Conservation (phyloP, 1,140 invertebrate species). For the Drosophila paulistorum region DNA sequence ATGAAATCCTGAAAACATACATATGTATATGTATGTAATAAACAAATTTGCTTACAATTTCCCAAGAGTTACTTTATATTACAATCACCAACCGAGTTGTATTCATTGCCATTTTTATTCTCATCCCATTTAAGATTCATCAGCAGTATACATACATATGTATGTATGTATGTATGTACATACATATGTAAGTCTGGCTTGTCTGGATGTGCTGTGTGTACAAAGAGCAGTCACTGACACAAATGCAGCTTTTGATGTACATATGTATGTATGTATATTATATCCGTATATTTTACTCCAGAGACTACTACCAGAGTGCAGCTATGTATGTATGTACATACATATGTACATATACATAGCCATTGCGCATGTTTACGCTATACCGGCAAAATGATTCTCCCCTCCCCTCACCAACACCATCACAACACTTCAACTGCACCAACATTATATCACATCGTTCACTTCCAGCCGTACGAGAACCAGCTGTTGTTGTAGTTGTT, state of each 20-base stretch:
- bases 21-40: too few relatives aligned
- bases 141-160: conserved; percentile 4
- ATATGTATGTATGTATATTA: conserved; percentile 9
- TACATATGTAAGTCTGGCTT: background rate
- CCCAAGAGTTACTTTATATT: background rate
- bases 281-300: background rate
- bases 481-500: conserved; percentile 78
- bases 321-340: background rate
- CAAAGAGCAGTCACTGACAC: background rate
- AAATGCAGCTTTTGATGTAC: background rate
- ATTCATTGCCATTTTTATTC: conserved; percentile 14
- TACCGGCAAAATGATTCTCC: conserved; percentile 27
- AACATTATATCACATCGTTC: conserved; percentile 8
- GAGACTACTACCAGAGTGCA: background rate
- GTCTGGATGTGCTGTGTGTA: background rate
- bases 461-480: conserved; percentile 33
- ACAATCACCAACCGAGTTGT: conserved; percentile 21
- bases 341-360: background rate
- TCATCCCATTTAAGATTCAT: conserved; percentile 28
- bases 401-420: too few relatives aligned
- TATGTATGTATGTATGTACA: background rate
- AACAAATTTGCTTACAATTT: too few relatives aligned
- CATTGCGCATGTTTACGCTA: conserved; percentile 59
- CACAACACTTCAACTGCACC: background rate
- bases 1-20: too few relatives aligned